phyloP scores from a whole-genome alignment of 2,113 vertebrate genomes.

The Aptenodytes forsteri region DNA sequence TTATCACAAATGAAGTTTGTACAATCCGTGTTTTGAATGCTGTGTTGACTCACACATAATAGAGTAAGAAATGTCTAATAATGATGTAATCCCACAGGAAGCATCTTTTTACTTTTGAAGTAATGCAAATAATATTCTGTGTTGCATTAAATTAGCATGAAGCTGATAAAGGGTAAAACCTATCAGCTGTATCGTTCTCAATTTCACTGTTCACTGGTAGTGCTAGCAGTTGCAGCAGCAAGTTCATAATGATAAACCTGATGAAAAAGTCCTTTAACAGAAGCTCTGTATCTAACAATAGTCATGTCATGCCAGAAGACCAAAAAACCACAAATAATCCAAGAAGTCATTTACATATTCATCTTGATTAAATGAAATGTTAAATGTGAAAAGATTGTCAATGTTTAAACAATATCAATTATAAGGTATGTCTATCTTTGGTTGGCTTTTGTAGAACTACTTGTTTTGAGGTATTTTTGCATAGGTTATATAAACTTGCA shows the following conservation, averaged over 20 bases:
- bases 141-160: slow-evolving; percentile 44
- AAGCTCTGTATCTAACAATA: not conserved
- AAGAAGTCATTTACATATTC: not conserved
- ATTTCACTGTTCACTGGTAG: not conserved
- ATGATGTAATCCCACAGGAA: slow-evolving; percentile 1
- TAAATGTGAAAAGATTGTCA: not conserved
- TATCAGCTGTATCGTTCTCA: not conserved
- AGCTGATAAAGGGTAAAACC: slow-evolving; percentile 20
- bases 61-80: slow-evolving; percentile 22
- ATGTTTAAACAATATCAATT: not conserved
- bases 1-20: slow-evolving; percentile 39
- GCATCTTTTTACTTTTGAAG: not conserved
- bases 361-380: not conserved
- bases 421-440: not conserved
- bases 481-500: not conserved
- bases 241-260: not conserved
- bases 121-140: slow-evolving; percentile 35
- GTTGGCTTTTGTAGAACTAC: not conserved
- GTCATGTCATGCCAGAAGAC: not conserved
- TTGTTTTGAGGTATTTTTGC: not conserved
- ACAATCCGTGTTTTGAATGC: not conserved
- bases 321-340: not conserved
- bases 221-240: not conserved
- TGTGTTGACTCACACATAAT: not conserved
- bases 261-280: not conserved